Conservation (phyloP, 1,140 invertebrate species). For the Oreohelix idahoensis region DNA sequence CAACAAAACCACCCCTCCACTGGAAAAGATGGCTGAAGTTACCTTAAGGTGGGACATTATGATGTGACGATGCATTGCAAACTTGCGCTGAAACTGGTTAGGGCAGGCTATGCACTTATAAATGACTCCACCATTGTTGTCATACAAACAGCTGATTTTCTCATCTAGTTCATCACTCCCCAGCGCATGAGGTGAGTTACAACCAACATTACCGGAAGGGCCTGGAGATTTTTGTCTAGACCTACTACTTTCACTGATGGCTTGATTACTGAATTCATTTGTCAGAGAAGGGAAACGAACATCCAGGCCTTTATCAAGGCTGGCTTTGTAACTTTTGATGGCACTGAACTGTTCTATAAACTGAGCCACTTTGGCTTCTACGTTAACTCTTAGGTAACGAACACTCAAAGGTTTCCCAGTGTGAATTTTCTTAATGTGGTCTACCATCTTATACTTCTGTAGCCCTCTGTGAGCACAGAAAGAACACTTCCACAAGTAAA, state of each 20-base stretch:
- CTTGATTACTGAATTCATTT: neutral
- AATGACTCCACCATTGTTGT: conserved; percentile 15
- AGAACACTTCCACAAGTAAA: conserved; percentile 48
- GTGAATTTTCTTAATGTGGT: conserved; percentile 51
- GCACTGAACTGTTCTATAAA: conserved; percentile 35
- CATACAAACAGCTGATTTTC: conserved; percentile 47
- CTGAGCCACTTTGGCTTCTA: conserved; percentile 45
- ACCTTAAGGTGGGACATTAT: conserved; percentile 48
- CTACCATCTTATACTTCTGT: conserved; percentile 51
- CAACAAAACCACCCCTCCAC: too few species aligned
- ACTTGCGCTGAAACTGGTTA: conserved; percentile 47
- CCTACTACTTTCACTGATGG: neutral
- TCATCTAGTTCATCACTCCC: conserved; percentile 49
- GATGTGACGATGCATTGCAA: conserved; percentile 51
- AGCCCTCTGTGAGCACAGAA: conserved; percentile 49
- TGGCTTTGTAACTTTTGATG: neutral
- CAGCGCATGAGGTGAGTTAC: conserved; percentile 14
- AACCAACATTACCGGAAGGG: neutral
- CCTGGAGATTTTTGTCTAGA: conserved; percentile 18
- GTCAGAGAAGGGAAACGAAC: neutral
- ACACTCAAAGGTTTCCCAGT: conserved; percentile 41
- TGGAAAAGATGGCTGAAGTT: neutral
- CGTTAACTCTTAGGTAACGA: conserved; percentile 45
- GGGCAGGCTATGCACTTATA: conserved; percentile 45
- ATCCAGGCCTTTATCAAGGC: neutral